phyloP scores from a whole-genome alignment of 1,140 invertebrate genomes.

The Drosophila nigrodunni region DNA sequence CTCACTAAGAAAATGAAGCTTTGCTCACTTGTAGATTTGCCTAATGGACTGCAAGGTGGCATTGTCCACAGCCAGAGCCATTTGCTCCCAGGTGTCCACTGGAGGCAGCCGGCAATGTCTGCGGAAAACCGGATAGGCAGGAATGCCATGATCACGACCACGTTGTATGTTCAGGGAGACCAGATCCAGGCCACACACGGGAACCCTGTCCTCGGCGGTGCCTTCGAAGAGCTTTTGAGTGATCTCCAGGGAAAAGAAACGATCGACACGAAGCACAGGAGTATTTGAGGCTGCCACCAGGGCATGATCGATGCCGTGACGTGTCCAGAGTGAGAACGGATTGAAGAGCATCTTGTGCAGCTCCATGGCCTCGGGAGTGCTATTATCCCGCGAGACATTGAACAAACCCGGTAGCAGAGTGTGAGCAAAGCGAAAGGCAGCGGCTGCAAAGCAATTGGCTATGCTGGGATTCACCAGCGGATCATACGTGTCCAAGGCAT shows the following conservation, averaged over 20 bases:
- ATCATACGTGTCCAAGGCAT: conserved; percentile 88
- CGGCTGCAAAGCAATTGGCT: conserved; percentile 95
- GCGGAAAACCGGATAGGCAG: conserved; percentile 91
- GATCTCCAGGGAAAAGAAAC: conserved; percentile 89
- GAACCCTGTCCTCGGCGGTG: conserved; percentile 55
- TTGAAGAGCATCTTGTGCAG: conserved; percentile 93
- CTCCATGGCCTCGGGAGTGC: conserved; percentile 88
- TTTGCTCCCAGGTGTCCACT: conserved; percentile 90
- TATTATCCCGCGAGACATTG: conserved; percentile 87
- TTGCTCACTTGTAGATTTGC: conserved; percentile 87
- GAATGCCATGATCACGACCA: conserved; percentile 95
- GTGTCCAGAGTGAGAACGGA: conserved; percentile 90
- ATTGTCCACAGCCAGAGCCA: conserved; percentile 88
- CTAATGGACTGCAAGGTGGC: conserved; percentile 87
- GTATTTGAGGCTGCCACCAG: conserved; percentile 88
- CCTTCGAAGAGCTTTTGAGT: conserved; percentile 88
- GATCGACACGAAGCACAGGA: conserved; percentile 88
- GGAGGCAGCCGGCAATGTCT: conserved; percentile 90
- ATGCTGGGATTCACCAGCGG: conserved; percentile 91
- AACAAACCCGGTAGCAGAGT: conserved; percentile 91
- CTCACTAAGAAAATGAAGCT: neutral
- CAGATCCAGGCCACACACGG: conserved; percentile 91
- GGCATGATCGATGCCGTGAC: conserved; percentile 87
- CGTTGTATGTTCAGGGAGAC: conserved; percentile 94
- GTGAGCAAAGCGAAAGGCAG: conserved; percentile 96